Evolutionary conservation across 2,113 vertebrate species (phyloP).

Genomic region (Dasyprocta punctata): DNA sequence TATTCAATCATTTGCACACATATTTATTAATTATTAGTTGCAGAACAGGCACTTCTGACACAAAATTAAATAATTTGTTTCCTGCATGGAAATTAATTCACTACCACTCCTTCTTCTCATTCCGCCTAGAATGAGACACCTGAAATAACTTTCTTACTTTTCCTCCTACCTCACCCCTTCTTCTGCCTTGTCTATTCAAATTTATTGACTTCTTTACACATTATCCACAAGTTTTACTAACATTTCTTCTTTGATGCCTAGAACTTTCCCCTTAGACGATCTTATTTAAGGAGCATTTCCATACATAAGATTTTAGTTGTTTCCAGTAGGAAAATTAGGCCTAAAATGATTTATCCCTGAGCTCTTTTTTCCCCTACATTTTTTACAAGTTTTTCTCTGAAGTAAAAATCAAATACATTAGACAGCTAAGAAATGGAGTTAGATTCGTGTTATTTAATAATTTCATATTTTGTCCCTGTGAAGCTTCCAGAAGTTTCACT

Average conservation of each 20-base stretch:
- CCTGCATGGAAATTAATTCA: background rate
- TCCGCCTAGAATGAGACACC: background rate
- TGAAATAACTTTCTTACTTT: background rate
- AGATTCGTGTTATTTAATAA: background rate
- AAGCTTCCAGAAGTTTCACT: background rate
- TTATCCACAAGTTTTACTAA: background rate
- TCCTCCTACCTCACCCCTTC: background rate
- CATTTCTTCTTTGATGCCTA: background rate
- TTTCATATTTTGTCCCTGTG: background rate
- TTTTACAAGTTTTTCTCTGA: background rate
- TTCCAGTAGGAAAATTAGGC: background rate
- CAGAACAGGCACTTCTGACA: background rate
- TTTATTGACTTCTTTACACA: background rate
- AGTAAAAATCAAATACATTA: background rate
- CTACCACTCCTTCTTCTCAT: background rate
- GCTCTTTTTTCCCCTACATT: background rate
- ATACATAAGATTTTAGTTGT: background rate
- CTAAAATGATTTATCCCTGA: background rate
- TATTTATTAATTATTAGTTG: background rate
- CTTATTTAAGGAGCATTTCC: background rate
- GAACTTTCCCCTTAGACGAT: background rate
- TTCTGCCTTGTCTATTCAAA: background rate
- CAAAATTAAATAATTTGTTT: background rate
- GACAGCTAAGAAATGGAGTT: background rate
- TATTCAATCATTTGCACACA: background rate